Base-by-base conservation (phyloP, 2,113 vertebrate genomes). In the Geococcyx californianus region DNA sequence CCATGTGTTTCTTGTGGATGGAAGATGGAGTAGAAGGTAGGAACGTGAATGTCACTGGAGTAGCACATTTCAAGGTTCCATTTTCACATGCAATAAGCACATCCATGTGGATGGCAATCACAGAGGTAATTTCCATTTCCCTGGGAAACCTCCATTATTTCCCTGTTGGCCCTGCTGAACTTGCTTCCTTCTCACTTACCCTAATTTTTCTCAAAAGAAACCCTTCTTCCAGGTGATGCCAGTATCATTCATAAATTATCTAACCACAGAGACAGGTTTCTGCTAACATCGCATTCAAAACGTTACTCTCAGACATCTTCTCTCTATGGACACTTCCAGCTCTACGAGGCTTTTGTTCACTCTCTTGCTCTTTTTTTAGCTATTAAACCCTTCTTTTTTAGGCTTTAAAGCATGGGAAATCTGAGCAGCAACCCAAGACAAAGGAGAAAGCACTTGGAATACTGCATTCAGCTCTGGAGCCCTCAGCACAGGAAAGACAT, bases 301-400 rank as follows among this genome's bases (percentile, higher is more conserved):
- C 1, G 9, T 6, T 29, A 11, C 42, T 44, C 40, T 19, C 23
- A 1, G 28, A 13, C 3, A 0, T 18, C 40, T 10, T 29, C 47
- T 55, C 56, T 60, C 42, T 62, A 33, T 13, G 38, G 33, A 15
- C 1, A 2, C 38, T 66, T 14, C 25, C 54, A 29, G 36, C 40
- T 49, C 20, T 1, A 25, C 9, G 36, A 23, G 44, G 55, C 9
- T 40, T 16, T 60, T 2, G 0, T 25, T 40, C 5, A 1, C 34
- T 20, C 26, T 26, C 20, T n/a, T 31, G 42, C 29, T 34, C 16
- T 11, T 45, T 73, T 33, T 33, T 17, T 3, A 45, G 31, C 33
- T 38, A 58, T n/a, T 29, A 45, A 66, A 29, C 11, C 28, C 15
- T 10, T 16, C 49, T 28, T 55, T n/a, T 18, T 19, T 24, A 20